These are phyloP conservation scores for Orussus abietinus DNA, from an alignment of 1,140 invertebrate genomes.

Conservation along the genomic window DNA sequence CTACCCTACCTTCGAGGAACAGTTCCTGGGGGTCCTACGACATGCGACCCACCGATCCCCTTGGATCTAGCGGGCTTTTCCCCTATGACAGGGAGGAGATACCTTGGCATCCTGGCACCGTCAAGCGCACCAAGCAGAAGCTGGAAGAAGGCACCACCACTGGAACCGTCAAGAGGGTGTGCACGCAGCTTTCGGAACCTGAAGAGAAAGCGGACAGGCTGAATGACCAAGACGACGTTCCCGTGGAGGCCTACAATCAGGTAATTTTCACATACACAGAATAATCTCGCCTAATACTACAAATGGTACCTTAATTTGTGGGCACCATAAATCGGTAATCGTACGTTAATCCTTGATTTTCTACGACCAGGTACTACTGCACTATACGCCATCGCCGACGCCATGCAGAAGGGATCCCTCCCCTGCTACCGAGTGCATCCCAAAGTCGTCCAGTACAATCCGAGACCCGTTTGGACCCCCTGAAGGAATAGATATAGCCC, in stretches of 20 bases:
- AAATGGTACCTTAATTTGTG: no score
- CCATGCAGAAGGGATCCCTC: constrained; percentile 34
- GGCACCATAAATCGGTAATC: no score
- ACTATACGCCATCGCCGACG: constrained; percentile 40
- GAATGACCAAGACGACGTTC: constrained; percentile 26
- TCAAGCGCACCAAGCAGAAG: constrained; percentile 69
- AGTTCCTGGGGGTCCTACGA: constrained; percentile 75
- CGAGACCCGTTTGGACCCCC: constrained; percentile 30
- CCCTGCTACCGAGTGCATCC: constrained; percentile 19
- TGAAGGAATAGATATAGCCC: constrained; percentile 41
- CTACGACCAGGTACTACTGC: constrained; percentile 38
- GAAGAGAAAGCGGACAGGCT: constrained; percentile 31
- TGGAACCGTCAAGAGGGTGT: constrained; percentile 52
- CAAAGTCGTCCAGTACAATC: background rate
- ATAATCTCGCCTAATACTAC: no score
- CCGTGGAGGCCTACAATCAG: constrained; percentile 40
- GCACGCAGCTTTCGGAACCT: constrained; percentile 42
- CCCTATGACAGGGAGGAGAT: constrained; percentile 63
- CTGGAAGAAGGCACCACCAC: constrained; percentile 60
- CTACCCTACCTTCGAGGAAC: constrained; percentile 65
- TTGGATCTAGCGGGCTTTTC: constrained; percentile 51
- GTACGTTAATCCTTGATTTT: no score
- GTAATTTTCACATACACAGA: no score
- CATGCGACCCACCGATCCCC: constrained; percentile 49
- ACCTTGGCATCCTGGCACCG: constrained; percentile 63